These are phyloP conservation scores for Tetragnatha montana DNA, from an alignment of 2,888 invertebrate species.

Conservation along the genomic window DNA sequence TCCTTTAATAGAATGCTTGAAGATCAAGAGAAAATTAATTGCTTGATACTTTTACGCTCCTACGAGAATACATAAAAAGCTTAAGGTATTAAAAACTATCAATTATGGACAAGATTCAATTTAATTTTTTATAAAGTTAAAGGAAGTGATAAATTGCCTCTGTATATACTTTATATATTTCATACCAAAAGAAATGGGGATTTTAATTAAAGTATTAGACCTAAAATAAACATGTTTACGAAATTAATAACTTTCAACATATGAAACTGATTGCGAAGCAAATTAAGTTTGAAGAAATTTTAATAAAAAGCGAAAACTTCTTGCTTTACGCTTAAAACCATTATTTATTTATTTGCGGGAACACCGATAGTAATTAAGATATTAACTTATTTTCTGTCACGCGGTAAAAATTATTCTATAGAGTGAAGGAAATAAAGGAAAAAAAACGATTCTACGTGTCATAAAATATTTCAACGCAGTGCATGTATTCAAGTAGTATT, in stretches of 20 bases:
- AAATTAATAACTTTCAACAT: not conserved
- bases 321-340: slow-evolving; percentile 12
- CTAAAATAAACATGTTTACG: not conserved
- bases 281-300: not conserved
- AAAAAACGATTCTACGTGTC: not conserved
- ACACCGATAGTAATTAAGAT: slow-evolving; percentile 35
- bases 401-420: slow-evolving; percentile 15
- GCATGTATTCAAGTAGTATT: slow-evolving; percentile 6
- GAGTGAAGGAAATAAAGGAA: not conserved
- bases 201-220: not conserved
- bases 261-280: not conserved
- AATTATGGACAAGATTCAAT: too few species aligned
- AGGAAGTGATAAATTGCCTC: too few species aligned
- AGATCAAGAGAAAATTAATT: too few species aligned
- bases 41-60: too few species aligned
- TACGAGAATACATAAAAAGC: too few species aligned
- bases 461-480: slow-evolving; percentile 12
- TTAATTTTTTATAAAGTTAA: too few species aligned
- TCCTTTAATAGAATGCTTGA: too few species aligned
- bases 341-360: slow-evolving; percentile 32
- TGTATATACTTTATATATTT: too few species aligned
- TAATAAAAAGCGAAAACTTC: not conserved
- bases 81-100: too few species aligned
- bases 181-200: not conserved
- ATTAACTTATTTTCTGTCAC: slow-evolving; percentile 41